Evolutionary conservation across 64 coral and sea anemone genomes (phyloP), one percentile per base, ranked within the genome.

Genomic region (Actinia tenebrosa): DNA sequence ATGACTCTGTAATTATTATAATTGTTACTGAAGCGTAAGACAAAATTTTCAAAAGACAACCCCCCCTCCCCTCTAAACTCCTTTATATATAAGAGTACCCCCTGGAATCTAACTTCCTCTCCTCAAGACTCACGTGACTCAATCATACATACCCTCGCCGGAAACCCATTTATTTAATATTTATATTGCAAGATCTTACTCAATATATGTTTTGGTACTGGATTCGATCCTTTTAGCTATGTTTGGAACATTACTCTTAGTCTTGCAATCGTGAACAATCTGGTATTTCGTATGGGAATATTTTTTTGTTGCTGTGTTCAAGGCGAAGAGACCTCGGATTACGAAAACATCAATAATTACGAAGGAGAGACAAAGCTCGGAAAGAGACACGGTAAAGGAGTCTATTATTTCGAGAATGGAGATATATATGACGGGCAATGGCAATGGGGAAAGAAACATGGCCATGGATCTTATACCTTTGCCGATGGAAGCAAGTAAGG

Each of bases 351-450:
- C 15, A 27, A 60, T 18, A 81, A 63, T 16, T 95, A 95, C 47
- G 80, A 84, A 2, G 93, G 89, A 60, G 87, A 89, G 16, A 86
- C 68, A 10, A 89, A 85, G 53, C 52, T 91, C 13, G 82, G 93
- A 17, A 82, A 59, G 86, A 44, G 93, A 80, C 93, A 95, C 56
- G 93, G 93, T 2, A 85, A 72, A 83, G 93, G 93, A 37, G 18
- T 89, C 0, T 95, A 95, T 23, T 86, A 84, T 27, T 95, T 86
- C 60, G 56, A 44, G 30, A 92, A 95, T 82, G 93, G 93, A 0
- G 89, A 92, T 82, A 86, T 53, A 3, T 95, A 95, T 53, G 83
- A 95, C 7, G 93, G 93, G 30, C 16, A 92, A 9, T 95, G 93
- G 93, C 86, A 86, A 71, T 89, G 87, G 83, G 83, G 86, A 1